Evolutionary conservation across 2,113 vertebrate species (phyloP), one percentile per base, ranked within the genome.

Genomic region (Tupaia tana): DNA sequence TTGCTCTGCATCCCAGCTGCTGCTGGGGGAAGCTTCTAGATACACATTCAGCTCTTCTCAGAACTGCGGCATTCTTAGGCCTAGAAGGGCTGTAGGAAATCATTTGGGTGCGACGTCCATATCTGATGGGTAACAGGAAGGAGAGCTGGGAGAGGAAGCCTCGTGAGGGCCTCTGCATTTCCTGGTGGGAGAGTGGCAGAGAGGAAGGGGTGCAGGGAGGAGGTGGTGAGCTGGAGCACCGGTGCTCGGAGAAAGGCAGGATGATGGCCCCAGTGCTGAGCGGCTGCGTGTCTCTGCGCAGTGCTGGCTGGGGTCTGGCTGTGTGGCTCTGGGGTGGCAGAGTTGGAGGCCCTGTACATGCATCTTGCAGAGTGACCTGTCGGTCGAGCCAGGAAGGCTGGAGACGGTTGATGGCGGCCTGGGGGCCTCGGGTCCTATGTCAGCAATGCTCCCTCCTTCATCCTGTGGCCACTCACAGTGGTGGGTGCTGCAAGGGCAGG

Each of bases 141-240:
- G 31, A 52, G 14, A 19, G 25, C 24, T 0, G 0, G 24, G 12
- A 7, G n/a, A 63, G 1, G 8, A 11, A 27, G n/a, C n/a, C 31
- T n/a, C 13, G 22, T 11, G 2, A 70, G 43, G 61, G 7, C n/a
- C 77, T 67, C 11, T 0, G 11, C 56, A 29, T 54, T 34, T 73
- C 10, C 22, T 0, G 4, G 10, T 61, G 59, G 3, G 0, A 58
- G 67, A 58, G 7, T 0, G 25, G 31, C 19, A 24, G 80, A 22
- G 80, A 18, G 25, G 25, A 86, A 85, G 78, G 11, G 19, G 10
- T 29, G 18, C 4, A 1, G 27, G n/a, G n/a, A 66, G 34, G 29
- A 31, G 13, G 85, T 58, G 9, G 14, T 3, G 8, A 25, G n/a
- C 9, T 1, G 24, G 22, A 1, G 3, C 13, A 14, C 2, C 0